Conservation (phyloP, 2,888 invertebrate species). For the Odontocolon sp. region DNA sequence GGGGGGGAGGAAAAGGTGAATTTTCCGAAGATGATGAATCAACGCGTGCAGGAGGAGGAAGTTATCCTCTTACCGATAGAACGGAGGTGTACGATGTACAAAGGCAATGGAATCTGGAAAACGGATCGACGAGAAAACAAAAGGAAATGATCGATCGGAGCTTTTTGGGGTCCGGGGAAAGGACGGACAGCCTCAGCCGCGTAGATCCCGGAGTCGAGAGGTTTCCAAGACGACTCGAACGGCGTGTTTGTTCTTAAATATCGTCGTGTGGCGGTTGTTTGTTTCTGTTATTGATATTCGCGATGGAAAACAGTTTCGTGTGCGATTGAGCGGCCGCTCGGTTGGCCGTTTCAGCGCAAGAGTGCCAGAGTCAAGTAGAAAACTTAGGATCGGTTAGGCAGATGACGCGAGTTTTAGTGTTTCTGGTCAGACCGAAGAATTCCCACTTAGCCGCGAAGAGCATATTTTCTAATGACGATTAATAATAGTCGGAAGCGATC, state of each 20-base stretch:
- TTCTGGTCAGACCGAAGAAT: too few species aligned
- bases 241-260: neutral
- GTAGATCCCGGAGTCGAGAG: conserved; percentile 21
- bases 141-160: neutral
- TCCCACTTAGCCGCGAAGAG: too few species aligned
- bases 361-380: conserved; percentile 22
- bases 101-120: neutral
- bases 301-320: neutral
- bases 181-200: conserved; percentile 17
- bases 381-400: too few species aligned
- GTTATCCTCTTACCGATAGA: neutral
- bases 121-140: neutral
- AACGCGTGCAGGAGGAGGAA: conserved; percentile 5
- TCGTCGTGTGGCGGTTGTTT: neutral
- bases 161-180: conserved; percentile 12
- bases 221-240: neutral
- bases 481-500: neutral
- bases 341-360: neutral
- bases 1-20: neutral
- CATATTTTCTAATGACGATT: too few species aligned
- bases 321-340: conserved; percentile 9
- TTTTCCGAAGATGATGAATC: neutral
- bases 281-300: too few species aligned
- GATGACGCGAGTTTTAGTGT: too few species aligned
- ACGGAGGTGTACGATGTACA: neutral